Percentiles rank a stretch among this genome's conserved stretches.
Conservation (phyloP, 2,113 vertebrate genomes). For the Coreoperca whiteheadi region DNA sequence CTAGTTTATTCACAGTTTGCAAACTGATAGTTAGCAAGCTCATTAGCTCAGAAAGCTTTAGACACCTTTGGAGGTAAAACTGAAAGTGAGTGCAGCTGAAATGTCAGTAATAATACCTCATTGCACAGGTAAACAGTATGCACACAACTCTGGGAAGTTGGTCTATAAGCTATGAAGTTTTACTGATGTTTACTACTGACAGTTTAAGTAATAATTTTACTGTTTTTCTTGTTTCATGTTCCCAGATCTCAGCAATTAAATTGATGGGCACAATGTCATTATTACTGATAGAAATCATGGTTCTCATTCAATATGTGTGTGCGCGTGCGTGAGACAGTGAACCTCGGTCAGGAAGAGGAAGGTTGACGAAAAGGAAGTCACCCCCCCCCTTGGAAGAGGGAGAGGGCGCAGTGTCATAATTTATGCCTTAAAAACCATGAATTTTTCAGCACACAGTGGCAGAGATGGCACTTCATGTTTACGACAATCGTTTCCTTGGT, state of each 20-base stretch:
- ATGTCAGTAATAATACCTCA: background rate
- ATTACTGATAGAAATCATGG: background rate
- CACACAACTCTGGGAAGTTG: no score
- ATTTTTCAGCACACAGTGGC: slow-evolving; percentile 82
- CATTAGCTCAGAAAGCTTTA: no score
- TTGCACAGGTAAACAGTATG: background rate
- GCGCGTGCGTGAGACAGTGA: no score
- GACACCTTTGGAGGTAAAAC: background rate
- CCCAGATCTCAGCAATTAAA: background rate
- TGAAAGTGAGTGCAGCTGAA: background rate
- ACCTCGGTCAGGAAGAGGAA: slow-evolving; percentile 39
- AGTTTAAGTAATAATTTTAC: background rate
- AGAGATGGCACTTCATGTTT: slow-evolving; percentile 82
- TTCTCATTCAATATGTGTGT: no score
- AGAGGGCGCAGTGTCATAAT: slow-evolving; percentile 78
- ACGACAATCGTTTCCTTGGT: slow-evolving; percentile 83
- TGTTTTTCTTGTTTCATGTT: background rate
- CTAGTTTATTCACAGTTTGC: background rate
- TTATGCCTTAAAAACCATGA: slow-evolving; percentile 83
- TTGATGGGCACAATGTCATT: background rate
- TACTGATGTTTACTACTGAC: background rate
- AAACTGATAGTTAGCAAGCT: no score
- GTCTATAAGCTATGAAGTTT: background rate
- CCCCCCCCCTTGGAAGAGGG: slow-evolving; percentile 35
- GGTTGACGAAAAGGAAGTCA: slow-evolving; percentile 48